These are phyloP conservation scores for Adelognathus sp. DNA, from an alignment of 2,888 invertebrate species.

Conservation along the genomic window DNA sequence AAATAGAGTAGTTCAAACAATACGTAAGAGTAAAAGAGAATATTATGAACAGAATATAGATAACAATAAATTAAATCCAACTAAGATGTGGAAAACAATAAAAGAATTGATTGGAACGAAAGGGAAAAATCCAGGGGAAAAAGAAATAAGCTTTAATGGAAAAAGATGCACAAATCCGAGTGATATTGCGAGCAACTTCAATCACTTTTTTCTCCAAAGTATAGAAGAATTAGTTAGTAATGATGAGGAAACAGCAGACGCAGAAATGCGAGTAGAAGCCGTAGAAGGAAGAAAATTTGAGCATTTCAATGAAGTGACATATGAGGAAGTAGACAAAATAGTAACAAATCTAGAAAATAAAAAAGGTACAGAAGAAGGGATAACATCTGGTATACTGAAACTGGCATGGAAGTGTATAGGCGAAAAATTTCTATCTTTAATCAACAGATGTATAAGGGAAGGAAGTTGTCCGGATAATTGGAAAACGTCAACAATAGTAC, in stretches of 20 bases:
- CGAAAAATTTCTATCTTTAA: neutral
- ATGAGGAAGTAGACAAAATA: neutral
- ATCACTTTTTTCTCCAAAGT: neutral
- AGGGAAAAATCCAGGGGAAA: too few relatives aligned
- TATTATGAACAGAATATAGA: neutral
- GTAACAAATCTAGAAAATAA: neutral
- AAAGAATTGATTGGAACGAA: too few relatives aligned
- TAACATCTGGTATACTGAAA: neutral
- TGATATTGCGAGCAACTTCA: neutral
- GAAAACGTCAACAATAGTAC: constrained; percentile 22
- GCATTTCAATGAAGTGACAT: neutral
- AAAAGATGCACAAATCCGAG: neutral
- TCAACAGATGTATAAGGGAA: neutral
- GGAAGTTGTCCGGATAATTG: too few relatives aligned
- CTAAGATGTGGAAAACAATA: too few relatives aligned
- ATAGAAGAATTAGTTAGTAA: neutral
- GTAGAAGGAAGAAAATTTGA: neutral
- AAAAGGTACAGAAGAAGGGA: neutral
- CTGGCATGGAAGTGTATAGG: neutral
- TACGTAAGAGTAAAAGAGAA: neutral
- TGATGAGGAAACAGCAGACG: neutral
- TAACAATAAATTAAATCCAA: too few relatives aligned
- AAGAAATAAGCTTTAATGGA: neutral
- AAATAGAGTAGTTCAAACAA: neutral
- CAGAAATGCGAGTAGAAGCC: neutral